phyloP scores from a whole-genome alignment of 2,797 vertebrate species.

The Gouania willdenowi region DNA sequence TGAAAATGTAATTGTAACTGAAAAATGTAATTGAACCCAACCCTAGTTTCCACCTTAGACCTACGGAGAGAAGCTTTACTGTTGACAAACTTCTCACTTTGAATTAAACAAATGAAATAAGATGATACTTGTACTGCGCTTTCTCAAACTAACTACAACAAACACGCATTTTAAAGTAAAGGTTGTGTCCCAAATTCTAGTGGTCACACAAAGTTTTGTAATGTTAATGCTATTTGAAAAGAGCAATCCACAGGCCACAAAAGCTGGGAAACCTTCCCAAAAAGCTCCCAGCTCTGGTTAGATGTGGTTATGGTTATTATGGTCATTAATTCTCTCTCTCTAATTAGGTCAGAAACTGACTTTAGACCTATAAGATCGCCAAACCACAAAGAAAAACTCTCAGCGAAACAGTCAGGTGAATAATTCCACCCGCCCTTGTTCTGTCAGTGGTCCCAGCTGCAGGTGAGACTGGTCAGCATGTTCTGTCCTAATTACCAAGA shows the following conservation, averaged over 20 bases:
- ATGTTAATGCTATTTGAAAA: slow-evolving; percentile 25
- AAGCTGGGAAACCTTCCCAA: slow-evolving; percentile 11
- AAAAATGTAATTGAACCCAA: too few species aligned
- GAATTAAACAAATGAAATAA: too few species aligned
- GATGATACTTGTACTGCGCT: too few species aligned
- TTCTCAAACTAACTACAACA: too few species aligned
- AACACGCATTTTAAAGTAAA: too few species aligned
- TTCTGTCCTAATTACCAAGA: slow-evolving; percentile 64
- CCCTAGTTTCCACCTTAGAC: too few species aligned
- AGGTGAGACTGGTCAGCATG: slow-evolving; percentile 48
- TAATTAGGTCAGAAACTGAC: slow-evolving; percentile 53
- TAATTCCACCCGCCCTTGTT: slow-evolving; percentile 63
- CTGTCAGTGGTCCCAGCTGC: slow-evolving; percentile 61
- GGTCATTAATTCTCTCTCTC: slow-evolving; percentile 49
- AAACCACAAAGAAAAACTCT: slow-evolving; percentile 13
- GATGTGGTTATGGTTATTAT: too few species aligned
- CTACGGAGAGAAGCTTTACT: too few species aligned
- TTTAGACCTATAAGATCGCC: slow-evolving; percentile 32
- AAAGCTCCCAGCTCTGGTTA: slow-evolving; percentile 14
- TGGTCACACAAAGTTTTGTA: too few species aligned
- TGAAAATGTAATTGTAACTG: too few species aligned
- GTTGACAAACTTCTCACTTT: too few species aligned
- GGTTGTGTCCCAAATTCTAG: too few species aligned
- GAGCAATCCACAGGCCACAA: not conserved
- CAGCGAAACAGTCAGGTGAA: slow-evolving; percentile 43